phyloP scores from a whole-genome alignment of 2,113 vertebrate genomes.

The Hydrochoerus hydrochaeris region DNA sequence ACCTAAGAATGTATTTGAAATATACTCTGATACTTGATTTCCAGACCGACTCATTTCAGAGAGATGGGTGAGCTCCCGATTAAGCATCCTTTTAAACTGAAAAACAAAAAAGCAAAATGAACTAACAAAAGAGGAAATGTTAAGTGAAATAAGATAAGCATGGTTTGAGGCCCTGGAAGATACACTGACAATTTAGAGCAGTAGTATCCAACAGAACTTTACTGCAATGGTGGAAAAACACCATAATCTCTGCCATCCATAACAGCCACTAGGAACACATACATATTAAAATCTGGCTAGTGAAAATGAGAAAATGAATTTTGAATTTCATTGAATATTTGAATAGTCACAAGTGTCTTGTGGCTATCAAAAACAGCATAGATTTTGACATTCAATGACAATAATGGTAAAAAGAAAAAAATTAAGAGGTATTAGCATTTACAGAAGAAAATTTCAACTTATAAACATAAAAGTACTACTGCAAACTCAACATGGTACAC shows the following conservation, averaged over 20 bases:
- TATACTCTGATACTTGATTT: slow-evolving; percentile 99
- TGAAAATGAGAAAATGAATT: background rate
- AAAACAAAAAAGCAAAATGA: slow-evolving; percentile 74
- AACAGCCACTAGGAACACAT: background rate
- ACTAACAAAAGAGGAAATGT: background rate
- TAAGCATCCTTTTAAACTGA: slow-evolving; percentile 99
- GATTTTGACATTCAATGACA: background rate
- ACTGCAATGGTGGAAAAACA: background rate
- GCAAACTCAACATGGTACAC: background rate
- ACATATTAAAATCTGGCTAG: background rate
- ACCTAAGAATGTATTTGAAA: slow-evolving; percentile 99
- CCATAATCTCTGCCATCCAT: background rate
- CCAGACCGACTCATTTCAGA: slow-evolving; percentile 99
- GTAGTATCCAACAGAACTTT: background rate
- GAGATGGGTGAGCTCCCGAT: slow-evolving; percentile 97
- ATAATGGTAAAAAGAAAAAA: background rate
- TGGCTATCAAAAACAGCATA: background rate
- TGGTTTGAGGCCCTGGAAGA: background rate
- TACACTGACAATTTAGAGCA: background rate
- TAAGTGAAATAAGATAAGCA: background rate
- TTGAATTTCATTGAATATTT: slow-evolving; percentile 21
- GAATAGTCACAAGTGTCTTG: background rate
- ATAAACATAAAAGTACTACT: background rate
- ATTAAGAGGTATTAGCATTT: background rate
- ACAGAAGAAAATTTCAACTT: slow-evolving; percentile 1